Evolutionary conservation across 2,888 invertebrate genomes (phyloP).

Genomic region (Ferrisia virgata): DNA sequence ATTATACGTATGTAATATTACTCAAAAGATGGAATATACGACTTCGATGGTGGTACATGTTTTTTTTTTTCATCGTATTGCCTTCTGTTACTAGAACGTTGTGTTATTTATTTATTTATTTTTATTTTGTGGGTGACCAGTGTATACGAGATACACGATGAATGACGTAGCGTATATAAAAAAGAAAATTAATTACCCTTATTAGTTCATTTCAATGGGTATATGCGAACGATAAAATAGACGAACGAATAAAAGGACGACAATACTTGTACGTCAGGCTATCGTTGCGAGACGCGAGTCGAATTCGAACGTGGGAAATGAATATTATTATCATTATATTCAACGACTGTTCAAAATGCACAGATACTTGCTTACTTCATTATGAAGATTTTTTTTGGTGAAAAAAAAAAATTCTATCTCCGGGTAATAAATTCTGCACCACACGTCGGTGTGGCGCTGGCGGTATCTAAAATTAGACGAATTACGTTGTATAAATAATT

Average conservation of each 20-base stretch:
- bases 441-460: not conserved
- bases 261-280: not conserved
- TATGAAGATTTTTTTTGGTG: not conserved
- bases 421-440: not conserved
- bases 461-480: not conserved
- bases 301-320: constrained; percentile 4
- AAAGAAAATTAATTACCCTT: constrained; percentile 5
- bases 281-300: not conserved
- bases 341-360: not conserved
- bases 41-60: not conserved
- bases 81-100: not conserved
- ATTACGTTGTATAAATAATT: not conserved
- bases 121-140: not conserved
- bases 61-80: not conserved
- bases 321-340: not conserved
- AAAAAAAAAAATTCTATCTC: not conserved
- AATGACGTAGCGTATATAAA: not conserved
- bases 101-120: not conserved
- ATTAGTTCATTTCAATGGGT: not conserved
- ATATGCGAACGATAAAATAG: not conserved
- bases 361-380: not conserved
- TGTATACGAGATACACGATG: too few relatives aligned
- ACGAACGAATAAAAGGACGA: not conserved
- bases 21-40: not conserved
- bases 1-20: not conserved